phyloP scores from a whole-genome alignment of 1,140 invertebrate genomes.

The Mactra quadrangularis region DNA sequence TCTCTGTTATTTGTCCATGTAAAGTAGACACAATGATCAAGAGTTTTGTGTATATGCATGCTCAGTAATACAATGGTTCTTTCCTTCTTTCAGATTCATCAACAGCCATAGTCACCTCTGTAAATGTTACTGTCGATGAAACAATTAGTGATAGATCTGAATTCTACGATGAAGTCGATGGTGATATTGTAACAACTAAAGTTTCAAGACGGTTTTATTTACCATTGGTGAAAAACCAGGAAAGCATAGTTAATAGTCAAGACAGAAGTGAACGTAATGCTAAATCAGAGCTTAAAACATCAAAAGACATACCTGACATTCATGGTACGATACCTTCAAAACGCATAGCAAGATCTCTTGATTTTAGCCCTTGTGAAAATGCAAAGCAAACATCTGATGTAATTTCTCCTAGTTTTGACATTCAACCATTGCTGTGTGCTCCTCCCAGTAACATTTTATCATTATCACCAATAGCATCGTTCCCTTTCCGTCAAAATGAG shows the following conservation, averaged over 20 bases:
- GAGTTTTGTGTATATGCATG: too few relatives aligned
- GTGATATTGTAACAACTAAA: conserved; percentile 6
- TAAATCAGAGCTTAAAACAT: background rate
- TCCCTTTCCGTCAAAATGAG: conserved; percentile 65
- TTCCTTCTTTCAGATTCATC: too few relatives aligned
- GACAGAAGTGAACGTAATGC: background rate
- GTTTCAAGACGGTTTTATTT: conserved; percentile 18
- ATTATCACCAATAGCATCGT: conserved; percentile 62
- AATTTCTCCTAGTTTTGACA: background rate
- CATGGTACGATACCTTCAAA: conserved; percentile 20
- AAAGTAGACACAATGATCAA: too few relatives aligned
- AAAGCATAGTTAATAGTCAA: background rate
- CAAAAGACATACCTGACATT: background rate
- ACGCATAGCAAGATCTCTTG: conserved; percentile 20
- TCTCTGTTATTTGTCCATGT: too few relatives aligned
- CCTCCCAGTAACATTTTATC: conserved; percentile 19
- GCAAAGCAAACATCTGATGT: background rate
- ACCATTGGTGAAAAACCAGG: conserved; percentile 20
- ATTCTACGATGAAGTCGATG: conserved; percentile 40
- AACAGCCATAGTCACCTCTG: too few relatives aligned
- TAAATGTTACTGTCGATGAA: too few relatives aligned
- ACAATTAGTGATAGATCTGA: too few relatives aligned
- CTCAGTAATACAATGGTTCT: too few relatives aligned
- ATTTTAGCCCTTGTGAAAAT: conserved; percentile 4
- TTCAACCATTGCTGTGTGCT: background rate